Percentiles rank a stretch among this genome's conserved stretches.
These are phyloP conservation scores for Amphiprion clarkii DNA, from an alignment of 2,797 vertebrate genomes.

Conservation along the genomic window DNA sequence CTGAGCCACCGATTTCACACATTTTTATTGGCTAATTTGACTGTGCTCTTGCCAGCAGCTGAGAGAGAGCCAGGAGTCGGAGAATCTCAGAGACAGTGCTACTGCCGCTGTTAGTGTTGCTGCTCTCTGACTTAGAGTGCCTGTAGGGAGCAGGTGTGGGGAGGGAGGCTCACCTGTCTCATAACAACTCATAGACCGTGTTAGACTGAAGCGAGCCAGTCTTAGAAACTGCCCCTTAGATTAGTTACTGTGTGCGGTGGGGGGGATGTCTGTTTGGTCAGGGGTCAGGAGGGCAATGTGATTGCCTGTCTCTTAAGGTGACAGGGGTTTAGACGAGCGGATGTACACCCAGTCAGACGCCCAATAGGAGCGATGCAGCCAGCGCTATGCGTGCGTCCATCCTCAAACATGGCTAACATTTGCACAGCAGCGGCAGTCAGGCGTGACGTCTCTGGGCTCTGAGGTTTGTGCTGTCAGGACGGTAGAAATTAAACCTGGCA, in stretches of 20 bases:
- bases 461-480: constrained; percentile 84
- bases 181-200: constrained; percentile 62
- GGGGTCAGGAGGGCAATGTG: constrained; percentile 56
- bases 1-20: constrained; percentile 85
- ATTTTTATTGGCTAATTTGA: constrained; percentile 88
- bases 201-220: constrained; percentile 28
- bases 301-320: constrained; percentile 76
- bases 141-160: constrained; percentile 24
- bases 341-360: constrained; percentile 54
- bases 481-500: constrained; percentile 85
- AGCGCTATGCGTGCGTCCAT: constrained; percentile 66
- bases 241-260: constrained; percentile 65
- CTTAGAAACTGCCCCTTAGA: constrained; percentile 58
- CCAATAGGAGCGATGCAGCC: constrained; percentile 62
- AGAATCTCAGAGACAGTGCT: constrained; percentile 60
- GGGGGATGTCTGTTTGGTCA: constrained; percentile 55
- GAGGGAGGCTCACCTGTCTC: constrained; percentile 58
- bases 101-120: constrained; percentile 44
- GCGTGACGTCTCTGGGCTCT: constrained; percentile 81
- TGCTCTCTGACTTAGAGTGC: constrained; percentile 42
- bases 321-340: constrained; percentile 66
- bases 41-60: constrained; percentile 84
- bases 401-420: constrained; percentile 87
- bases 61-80: constrained; percentile 76
- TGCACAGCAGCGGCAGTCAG: constrained; percentile 84